Evolutionary conservation across 2,888 invertebrate genomes (phyloP).

Genomic region (Ormyrus thymus): DNA sequence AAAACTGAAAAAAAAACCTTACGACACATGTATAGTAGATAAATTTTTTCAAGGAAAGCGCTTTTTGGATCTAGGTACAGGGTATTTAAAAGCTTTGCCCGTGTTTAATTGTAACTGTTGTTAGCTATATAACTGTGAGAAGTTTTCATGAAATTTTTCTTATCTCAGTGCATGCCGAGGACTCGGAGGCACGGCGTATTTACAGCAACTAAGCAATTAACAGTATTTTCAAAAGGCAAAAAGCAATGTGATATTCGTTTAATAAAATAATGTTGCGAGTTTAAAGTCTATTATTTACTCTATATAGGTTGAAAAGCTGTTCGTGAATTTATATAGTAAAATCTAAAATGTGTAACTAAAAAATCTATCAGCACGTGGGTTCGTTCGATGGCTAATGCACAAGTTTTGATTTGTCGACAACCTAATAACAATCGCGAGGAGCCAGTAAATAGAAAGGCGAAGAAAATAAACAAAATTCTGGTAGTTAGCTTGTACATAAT

Average conservation of each 20-base stretch:
- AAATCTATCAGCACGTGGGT: constrained; percentile 16
- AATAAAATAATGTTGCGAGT: constrained; percentile 33
- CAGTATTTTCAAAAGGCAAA: constrained; percentile 50
- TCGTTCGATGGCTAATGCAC: constrained; percentile 27
- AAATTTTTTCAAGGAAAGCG: too few species aligned
- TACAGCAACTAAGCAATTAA: constrained; percentile 44
- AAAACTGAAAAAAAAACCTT: too few species aligned
- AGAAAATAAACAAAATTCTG: too few species aligned
- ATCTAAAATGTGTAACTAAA: constrained; percentile 5
- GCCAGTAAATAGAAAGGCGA: constrained; percentile 12
- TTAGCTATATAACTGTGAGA: not conserved
- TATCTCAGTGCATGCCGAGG: not conserved
- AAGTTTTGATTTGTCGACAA: not conserved
- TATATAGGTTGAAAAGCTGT: constrained; percentile 30
- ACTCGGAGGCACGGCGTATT: not conserved
- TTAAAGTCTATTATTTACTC: constrained; percentile 40
- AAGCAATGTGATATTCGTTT: constrained; percentile 51
- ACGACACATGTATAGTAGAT: too few species aligned
- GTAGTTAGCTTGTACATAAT: too few species aligned
- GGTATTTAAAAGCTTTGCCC: constrained; percentile 8
- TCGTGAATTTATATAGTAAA: constrained; percentile 22
- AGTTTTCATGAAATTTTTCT: constrained; percentile 38
- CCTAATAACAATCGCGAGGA: not conserved
- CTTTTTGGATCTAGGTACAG: too few species aligned
- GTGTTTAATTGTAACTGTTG: not conserved